These are phyloP conservation scores for Epinotia demarniana DNA, from an alignment of 2,888 invertebrate species.

Conservation along the genomic window DNA sequence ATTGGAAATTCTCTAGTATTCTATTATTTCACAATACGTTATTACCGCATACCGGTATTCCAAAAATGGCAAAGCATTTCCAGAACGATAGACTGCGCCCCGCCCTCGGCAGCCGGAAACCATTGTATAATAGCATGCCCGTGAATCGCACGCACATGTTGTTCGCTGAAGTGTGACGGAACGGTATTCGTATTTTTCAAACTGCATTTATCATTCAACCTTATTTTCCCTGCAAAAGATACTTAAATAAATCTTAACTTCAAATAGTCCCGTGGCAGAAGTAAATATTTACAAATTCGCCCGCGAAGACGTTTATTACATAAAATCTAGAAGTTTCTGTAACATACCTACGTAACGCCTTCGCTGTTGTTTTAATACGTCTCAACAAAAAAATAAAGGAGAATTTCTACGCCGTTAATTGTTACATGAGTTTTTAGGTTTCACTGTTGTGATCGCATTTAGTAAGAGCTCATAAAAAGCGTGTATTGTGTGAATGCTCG, in stretches of 20 bases:
- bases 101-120: constrained; percentile 48
- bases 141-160: constrained; percentile 58
- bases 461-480: constrained; percentile 23
- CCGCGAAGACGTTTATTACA: constrained; percentile 37
- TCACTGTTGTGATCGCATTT: constrained; percentile 33
- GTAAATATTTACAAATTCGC: constrained; percentile 30
- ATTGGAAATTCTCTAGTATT: not conserved
- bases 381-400: constrained; percentile 22
- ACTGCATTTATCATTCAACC: constrained; percentile 9
- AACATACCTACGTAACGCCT: constrained; percentile 36
- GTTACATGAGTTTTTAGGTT: constrained; percentile 28
- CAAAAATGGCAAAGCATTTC: constrained; percentile 25
- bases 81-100: constrained; percentile 16
- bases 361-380: constrained; percentile 14
- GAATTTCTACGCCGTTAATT: constrained; percentile 27
- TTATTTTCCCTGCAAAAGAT: not conserved
- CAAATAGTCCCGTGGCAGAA: constrained; percentile 18
- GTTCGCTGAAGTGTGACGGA: constrained; percentile 58
- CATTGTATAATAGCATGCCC: constrained; percentile 50
- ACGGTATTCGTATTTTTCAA: constrained; percentile 47
- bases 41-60: constrained; percentile 11
- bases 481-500: constrained; percentile 17
- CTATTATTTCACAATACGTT: constrained; percentile 4
- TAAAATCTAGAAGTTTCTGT: constrained; percentile 44
- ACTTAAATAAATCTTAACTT: not conserved